These are phyloP conservation scores for Diploptera punctata DNA, from an alignment of 2,888 invertebrate genomes.

Conservation along the genomic window DNA sequence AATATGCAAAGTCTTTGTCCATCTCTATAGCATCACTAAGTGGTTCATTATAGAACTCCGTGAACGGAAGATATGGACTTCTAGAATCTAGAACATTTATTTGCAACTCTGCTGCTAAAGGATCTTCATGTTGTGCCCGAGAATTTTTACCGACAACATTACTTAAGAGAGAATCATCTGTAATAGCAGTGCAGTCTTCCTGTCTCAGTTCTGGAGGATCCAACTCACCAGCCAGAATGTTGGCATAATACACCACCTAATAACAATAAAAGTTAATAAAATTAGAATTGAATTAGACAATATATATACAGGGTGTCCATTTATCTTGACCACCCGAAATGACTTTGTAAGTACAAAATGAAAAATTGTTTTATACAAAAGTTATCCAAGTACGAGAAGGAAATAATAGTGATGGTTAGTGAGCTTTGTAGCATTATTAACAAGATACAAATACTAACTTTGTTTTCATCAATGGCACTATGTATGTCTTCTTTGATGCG, in stretches of 20 bases:
- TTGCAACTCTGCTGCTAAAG: slow-evolving; percentile 76
- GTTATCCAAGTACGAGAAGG: too few species aligned
- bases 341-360: too few species aligned
- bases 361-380: too few species aligned
- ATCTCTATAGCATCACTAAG: slow-evolving; percentile 92
- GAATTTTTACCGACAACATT: slow-evolving; percentile 54
- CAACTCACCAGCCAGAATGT: slow-evolving; percentile 81
- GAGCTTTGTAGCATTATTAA: too few species aligned
- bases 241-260: slow-evolving; percentile 85
- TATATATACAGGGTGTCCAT: too few species aligned
- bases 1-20: slow-evolving; percentile 92
- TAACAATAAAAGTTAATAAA: too few species aligned
- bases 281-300: too few species aligned
- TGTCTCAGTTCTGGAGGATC: slow-evolving; percentile 67
- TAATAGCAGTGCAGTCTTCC: slow-evolving; percentile 55
- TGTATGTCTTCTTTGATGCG: too few species aligned
- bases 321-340: too few species aligned
- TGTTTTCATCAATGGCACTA: too few species aligned
- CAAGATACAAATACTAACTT: too few species aligned
- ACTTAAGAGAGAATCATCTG: slow-evolving; percentile 59
- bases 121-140: slow-evolving; percentile 61
- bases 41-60: slow-evolving; percentile 94
- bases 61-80: slow-evolving; percentile 81
- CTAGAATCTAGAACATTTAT: slow-evolving; percentile 82
- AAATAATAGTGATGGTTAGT: too few species aligned